phyloP scores from a whole-genome alignment of 1,140 invertebrate species.

The Planococcus citri region DNA sequence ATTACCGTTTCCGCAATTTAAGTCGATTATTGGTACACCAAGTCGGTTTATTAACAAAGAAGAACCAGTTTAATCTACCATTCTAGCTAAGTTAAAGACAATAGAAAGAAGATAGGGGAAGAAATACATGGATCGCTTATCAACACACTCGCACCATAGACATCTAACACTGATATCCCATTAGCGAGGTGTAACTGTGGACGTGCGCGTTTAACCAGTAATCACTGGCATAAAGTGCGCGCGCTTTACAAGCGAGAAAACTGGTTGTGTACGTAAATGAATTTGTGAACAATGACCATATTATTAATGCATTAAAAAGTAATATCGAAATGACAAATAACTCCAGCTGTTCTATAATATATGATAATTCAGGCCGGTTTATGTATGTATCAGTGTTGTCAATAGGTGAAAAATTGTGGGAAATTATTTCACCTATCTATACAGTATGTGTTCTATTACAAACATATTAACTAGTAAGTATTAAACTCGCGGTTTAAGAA shows the following conservation, averaged over 20 bases:
- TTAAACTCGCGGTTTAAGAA: too few species aligned
- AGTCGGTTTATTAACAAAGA: slow-evolving; percentile 18
- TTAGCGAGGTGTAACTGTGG: slow-evolving; percentile 11
- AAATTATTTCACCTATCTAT: not conserved
- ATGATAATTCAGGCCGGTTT: slow-evolving; percentile 11
- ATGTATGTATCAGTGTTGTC: not conserved
- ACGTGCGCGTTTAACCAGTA: slow-evolving; percentile 1
- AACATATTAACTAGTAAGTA: too few species aligned
- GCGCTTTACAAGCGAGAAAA: slow-evolving; percentile 4
- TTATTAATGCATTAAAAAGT: slow-evolving; percentile 20
- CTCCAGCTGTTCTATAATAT: slow-evolving; percentile 14
- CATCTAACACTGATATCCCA: slow-evolving; percentile 19
- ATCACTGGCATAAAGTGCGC: slow-evolving; percentile 12
- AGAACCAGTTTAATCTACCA: slow-evolving; percentile 15
- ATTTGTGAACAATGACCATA: slow-evolving; percentile 17
- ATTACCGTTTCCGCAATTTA: slow-evolving; percentile 19
- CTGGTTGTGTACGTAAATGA: slow-evolving; percentile 13
- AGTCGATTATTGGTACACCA: slow-evolving; percentile 12
- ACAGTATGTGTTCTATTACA: too few species aligned
- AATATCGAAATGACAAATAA: slow-evolving; percentile 18
- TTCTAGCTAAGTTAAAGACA: not conserved
- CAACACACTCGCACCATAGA: slow-evolving; percentile 11
- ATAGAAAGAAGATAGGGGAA: slow-evolving; percentile 12
- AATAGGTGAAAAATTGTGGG: slow-evolving; percentile 3
- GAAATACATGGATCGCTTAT: slow-evolving; percentile 19